Conservation (phyloP, 2,888 invertebrate species). For the Aporophyla lueneburgensis region DNA sequence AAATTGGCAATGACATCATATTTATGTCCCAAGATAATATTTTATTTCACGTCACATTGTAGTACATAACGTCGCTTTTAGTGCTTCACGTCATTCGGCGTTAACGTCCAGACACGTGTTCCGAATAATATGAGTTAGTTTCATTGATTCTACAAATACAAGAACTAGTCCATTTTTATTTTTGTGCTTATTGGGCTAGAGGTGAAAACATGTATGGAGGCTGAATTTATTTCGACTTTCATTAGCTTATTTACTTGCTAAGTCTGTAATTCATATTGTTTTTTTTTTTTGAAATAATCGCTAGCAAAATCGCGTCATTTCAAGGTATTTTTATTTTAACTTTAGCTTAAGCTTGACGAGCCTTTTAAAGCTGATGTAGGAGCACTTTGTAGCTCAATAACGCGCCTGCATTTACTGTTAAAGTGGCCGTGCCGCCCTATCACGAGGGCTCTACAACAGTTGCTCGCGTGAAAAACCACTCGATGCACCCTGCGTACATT, state of each 20-base stretch:
- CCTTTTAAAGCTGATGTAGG: constrained; percentile 76
- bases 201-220: neutral
- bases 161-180: constrained; percentile 11
- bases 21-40: constrained; percentile 56
- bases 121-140: constrained; percentile 41
- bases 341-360: constrained; percentile 71
- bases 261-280: neutral
- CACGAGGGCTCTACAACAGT: constrained; percentile 66
- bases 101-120: constrained; percentile 55
- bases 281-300: neutral
- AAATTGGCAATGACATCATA: constrained; percentile 49
- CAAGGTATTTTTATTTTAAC: constrained; percentile 64
- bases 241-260: neutral
- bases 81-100: constrained; percentile 51
- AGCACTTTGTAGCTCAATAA: constrained; percentile 81
- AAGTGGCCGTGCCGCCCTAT: constrained; percentile 73
- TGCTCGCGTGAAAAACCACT: constrained; percentile 66
- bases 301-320: constrained; percentile 30
- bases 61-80: constrained; percentile 47
- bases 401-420: constrained; percentile 73
- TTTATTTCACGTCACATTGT: constrained; percentile 53
- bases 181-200: neutral
- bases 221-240: neutral
- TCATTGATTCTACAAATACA: constrained; percentile 30
- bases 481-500: constrained; percentile 52